Base-by-base conservation (phyloP, 1,140 invertebrate genomes). In the Diabrotica virgifera region DNA sequence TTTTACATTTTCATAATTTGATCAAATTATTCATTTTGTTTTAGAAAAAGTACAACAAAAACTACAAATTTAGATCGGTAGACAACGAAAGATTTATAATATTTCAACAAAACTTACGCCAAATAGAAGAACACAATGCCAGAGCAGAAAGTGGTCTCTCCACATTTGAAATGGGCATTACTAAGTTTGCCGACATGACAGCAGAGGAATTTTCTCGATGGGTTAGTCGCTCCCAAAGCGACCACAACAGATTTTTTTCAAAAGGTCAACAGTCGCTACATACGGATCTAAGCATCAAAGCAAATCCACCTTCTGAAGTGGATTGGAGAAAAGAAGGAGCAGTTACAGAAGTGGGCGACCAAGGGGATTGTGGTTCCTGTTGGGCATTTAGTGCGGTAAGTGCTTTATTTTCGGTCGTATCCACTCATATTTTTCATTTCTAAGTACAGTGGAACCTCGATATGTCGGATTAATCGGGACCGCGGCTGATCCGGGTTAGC, bases 161-260 rank as follows among this genome's bases (percentile, higher is more conserved):
- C 37, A 72, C 80, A 7, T 94, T 82, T 78, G 85, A 85, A 71
- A 74, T 93, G 67, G 83, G 77, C 37, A 76, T 93, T 70, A 95
- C 95, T 79, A 86, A 93, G 74, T 95, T 89, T 78, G 86, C 86
- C 55, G 93, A 95, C 80, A 83, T 94, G 89, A 82, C 94, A 67
- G 88, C 87, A 77, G 87, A 91, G 69, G 93, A 95, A 80, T 93
- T 70, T 46, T 46, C 40, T 46, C 8, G 6, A 46, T 10, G 8
- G 40, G 8, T 46, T 8, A 46, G n/a, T 10, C 40, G 40, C n/a
- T 46, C 40, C 40, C 4, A 10, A n/a, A n/a, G 40, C 24, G 4
- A 24, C 24, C 24, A 24, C 24, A 24, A 24, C 4, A 4, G 4
- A 24, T 24, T 24, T 24, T 24, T 24, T 24, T 24, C 24, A 24